Evolutionary conservation across 2,888 invertebrate genomes (phyloP), one percentile per base, ranked within the genome.

Genomic region (Calameuta filiformis): DNA sequence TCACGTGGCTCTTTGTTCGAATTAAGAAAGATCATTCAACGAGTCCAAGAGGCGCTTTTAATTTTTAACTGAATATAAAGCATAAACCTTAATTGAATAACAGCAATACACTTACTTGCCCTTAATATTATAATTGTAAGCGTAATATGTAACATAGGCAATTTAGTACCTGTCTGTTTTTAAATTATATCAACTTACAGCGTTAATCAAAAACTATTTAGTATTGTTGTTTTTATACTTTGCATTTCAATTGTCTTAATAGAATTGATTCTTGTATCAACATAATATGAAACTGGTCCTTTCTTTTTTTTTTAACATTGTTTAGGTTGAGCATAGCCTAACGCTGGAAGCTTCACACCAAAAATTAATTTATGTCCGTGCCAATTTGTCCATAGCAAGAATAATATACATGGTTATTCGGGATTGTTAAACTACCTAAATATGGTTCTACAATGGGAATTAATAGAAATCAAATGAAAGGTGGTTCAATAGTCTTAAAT

Each of bases 301-400:
- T 23, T 56, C 56, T 56, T 15, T 40, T 9, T 56, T 37, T 2
- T 56, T 56, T 1, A 23, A 56, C 9, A 56, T 56, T 56, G 2
- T 74, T 35, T 74, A 74, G 74, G 35, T 74, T 40, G 74, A 35
- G 23, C 15, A 73, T 76, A 74, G 75, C 79, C 79, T 78, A 76
- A 79, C 79, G 81, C 80, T 79, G 82, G 79, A 81, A 84, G 84
- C 84, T 84, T 83, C 40, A 85, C 81, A 83, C 89, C 87, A 88
- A 87, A 88, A 86, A 87, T 79, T 86, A 83, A 84, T 84, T 85
- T 84, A 85, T 81, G 81, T 82, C 79, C 77, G 75, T 73, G 75
- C 76, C 15, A 23, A 56, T 56, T 56, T 56, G 56, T 23, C 56
- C 23, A 56, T 56, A 56, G 6, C 56, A 56, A 56, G 1, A 56